Evolutionary conservation across 64 coral and sea anemone species (phyloP).

Genomic region (Platygyra sinensis): DNA sequence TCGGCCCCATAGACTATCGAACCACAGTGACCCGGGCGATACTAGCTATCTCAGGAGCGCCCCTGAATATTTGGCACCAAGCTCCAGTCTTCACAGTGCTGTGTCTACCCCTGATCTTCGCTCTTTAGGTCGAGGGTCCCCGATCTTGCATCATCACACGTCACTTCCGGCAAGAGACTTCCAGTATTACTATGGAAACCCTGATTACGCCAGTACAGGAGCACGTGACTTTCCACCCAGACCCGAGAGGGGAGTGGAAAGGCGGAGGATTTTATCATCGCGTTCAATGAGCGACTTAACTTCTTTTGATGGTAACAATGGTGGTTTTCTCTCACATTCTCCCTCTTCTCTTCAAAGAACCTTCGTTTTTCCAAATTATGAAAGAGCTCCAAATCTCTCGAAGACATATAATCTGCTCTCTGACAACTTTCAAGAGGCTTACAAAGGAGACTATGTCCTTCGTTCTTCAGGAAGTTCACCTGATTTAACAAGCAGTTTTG

Average conservation of each 20-base stretch:
- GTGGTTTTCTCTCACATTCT: not conserved
- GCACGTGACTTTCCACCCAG: not conserved
- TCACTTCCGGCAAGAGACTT: not conserved
- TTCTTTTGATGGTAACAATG: conserved; percentile 15
- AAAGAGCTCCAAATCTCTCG: not conserved
- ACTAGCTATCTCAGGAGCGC: not conserved
- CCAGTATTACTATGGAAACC: not conserved
- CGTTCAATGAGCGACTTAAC: conserved; percentile 52
- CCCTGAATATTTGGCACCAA: not conserved
- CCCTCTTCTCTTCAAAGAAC: not conserved
- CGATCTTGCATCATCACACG: not conserved
- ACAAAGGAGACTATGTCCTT: not conserved
- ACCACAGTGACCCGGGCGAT: conserved; percentile 28
- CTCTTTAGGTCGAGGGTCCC: not conserved
- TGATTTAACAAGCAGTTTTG: not conserved
- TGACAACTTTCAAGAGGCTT: not conserved
- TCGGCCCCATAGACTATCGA: not conserved
- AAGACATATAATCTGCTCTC: not conserved
- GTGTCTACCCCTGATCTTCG: conserved; percentile 22
- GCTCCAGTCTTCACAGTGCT: not conserved
- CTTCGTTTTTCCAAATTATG: conserved; percentile 3
- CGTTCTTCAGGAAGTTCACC: conserved; percentile 16
- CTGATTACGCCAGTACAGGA: not conserved
- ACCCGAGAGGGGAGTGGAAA: not conserved
- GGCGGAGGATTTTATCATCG: not conserved